Conservation (phyloP, 2,113 vertebrate species). For the Colaptes auratus region DNA sequence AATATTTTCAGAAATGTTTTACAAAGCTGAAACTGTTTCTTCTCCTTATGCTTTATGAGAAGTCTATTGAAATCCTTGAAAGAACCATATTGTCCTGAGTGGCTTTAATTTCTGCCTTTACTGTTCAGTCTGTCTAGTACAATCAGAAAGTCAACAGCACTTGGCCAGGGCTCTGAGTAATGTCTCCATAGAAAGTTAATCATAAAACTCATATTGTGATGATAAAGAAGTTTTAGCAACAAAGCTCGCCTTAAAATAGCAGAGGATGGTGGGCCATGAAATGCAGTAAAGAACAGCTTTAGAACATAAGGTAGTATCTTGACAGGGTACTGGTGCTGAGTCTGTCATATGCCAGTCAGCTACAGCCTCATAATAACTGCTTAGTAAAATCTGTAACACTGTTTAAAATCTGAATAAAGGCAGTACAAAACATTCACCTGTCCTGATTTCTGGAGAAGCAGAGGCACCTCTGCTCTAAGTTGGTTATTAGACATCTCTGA, state of each 20-base stretch:
- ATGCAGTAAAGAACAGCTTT: not conserved
- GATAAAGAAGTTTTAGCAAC: not conserved
- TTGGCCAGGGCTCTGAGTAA: not conserved
- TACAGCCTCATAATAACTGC: rapidly evolving
- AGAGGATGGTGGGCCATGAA: not conserved
- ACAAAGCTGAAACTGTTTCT: not conserved
- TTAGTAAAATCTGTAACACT: not conserved
- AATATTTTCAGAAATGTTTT: not conserved
- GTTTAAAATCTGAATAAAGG: not conserved
- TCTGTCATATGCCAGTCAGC: not conserved
- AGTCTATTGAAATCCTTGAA: not conserved
- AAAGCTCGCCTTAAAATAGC: not conserved
- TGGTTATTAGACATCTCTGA: not conserved
- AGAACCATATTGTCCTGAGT: not conserved
- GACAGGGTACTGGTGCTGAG: not conserved
- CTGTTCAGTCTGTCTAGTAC: not conserved
- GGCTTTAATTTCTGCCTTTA: not conserved
- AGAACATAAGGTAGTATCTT: not conserved
- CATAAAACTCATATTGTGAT: not conserved
- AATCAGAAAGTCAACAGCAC: not conserved
- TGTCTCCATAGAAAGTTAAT: not conserved
- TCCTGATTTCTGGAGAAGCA: not conserved
- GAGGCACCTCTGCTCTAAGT: not conserved
- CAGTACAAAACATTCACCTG: not conserved
- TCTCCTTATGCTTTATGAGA: not conserved